phyloP scores from a whole-genome alignment of 2,797 vertebrate genomes.

The Lutjanus campechanus region DNA sequence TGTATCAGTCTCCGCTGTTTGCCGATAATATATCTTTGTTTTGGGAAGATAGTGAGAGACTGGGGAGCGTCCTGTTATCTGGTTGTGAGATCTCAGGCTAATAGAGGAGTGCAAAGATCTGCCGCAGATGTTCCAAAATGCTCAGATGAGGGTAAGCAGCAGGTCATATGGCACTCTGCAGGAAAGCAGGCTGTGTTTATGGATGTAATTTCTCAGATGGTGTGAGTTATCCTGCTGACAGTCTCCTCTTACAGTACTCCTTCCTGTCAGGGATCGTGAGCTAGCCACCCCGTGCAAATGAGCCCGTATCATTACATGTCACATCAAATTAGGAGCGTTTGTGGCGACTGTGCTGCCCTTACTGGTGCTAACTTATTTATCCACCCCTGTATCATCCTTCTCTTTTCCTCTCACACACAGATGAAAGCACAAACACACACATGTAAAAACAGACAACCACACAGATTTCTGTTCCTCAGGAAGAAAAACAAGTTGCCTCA shows the following conservation, averaged over 20 bases:
- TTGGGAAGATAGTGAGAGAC: slow-evolving; percentile 64
- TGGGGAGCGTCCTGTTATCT: slow-evolving; percentile 48
- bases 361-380: slow-evolving; percentile 44
- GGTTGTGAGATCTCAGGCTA: slow-evolving; percentile 59
- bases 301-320: slow-evolving; percentile 49
- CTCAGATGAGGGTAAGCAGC: slow-evolving; percentile 41
- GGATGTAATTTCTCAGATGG: slow-evolving; percentile 61
- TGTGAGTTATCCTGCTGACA: slow-evolving; percentile 45
- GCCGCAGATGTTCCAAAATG: slow-evolving; percentile 66
- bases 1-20: slow-evolving; percentile 53
- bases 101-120: slow-evolving; percentile 61
- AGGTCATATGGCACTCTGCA: slow-evolving; percentile 65
- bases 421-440: slow-evolving; percentile 30
- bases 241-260: slow-evolving; percentile 49
- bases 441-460: slow-evolving; percentile 41
- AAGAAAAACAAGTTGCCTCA: slow-evolving; percentile 68
- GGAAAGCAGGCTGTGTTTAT: slow-evolving; percentile 63
- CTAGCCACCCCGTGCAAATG: slow-evolving; percentile 36
- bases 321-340: slow-evolving; percentile 53
- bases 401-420: slow-evolving; percentile 13
- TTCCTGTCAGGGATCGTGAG: slow-evolving; percentile 36
- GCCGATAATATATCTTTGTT: slow-evolving; percentile 68
- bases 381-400: slow-evolving; percentile 8
- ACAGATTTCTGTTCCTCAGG: slow-evolving; percentile 32
- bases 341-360: slow-evolving; percentile 18